These are phyloP conservation scores for Xenopus tropicalis DNA, from an alignment of 2,113 vertebrate genomes.

Conservation along the genomic window UCB_Xtro_10.0 CM004451.2:71276001-71276500, in stretches of 20 bases:
- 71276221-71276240: not conserved
- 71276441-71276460: not conserved
- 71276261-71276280: slow-evolving; percentile 5
- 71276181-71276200: not conserved
- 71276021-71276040: slow-evolving; percentile 56
- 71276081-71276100: slow-evolving; percentile 46
- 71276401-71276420: slow-evolving; percentile 1
- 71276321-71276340: not conserved
- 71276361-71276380: slow-evolving; percentile 1
- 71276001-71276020: slow-evolving; percentile 61
- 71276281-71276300: slow-evolving; percentile 6
- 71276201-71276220: not conserved
- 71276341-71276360: slow-evolving; percentile 11
- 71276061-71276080: slow-evolving; percentile 61
- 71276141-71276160: not conserved
- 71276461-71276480: not conserved
- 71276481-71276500: no score
- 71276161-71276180: not conserved
- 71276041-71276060: slow-evolving; percentile 53
- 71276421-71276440: not conserved
- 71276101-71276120: slow-evolving; percentile 25
- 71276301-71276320: slow-evolving; percentile 7
- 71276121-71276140: slow-evolving; percentile 12
- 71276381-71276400: not conserved
- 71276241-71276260: not conserved